These are phyloP conservation scores for Turnix velox DNA, from an alignment of 2,113 vertebrate species.

Conservation along the genomic window DNA sequence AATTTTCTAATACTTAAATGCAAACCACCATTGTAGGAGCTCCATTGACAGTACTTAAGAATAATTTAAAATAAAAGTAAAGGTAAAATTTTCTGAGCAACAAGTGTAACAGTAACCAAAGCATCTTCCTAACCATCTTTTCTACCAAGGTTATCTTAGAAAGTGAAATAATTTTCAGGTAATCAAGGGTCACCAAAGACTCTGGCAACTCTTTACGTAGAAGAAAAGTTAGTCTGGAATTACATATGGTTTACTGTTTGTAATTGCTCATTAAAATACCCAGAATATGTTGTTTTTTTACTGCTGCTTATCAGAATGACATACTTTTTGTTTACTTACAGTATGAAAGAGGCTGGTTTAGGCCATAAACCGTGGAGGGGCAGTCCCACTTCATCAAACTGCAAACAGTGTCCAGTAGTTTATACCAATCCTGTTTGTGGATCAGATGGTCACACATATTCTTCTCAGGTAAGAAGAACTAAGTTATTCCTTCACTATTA, in stretches of 20 bases:
- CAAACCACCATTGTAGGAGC: background rate
- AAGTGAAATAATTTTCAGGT: background rate
- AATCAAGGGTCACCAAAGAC: background rate
- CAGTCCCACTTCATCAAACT: slow-evolving; percentile 76
- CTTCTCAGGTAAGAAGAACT: slow-evolving; percentile 82
- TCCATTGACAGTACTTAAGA: background rate
- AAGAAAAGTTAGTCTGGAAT: background rate
- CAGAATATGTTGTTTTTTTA: slow-evolving; percentile 36
- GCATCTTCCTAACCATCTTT: background rate
- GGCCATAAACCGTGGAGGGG: slow-evolving; percentile 80
- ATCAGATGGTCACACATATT: slow-evolving; percentile 90
- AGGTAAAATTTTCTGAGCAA: background rate
- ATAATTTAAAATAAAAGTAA: background rate
- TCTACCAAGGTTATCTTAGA: background rate
- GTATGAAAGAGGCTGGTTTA: slow-evolving; percentile 85
- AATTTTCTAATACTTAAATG: background rate
- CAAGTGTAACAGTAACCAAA: background rate
- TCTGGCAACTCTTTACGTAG: background rate
- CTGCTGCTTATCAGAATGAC: slow-evolving; percentile 35
- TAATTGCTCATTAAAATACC: slow-evolving; percentile 37
- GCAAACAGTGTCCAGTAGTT: slow-evolving; percentile 87
- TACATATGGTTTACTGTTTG: background rate
- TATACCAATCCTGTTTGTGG: slow-evolving; percentile 88
- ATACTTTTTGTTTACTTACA: slow-evolving; percentile 69
- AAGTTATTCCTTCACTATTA: slow-evolving; percentile 13